Evolutionary conservation across 1,140 invertebrate species (phyloP), one percentile per base, ranked within the genome.

Genomic region (Epicauta chinensis): DNA sequence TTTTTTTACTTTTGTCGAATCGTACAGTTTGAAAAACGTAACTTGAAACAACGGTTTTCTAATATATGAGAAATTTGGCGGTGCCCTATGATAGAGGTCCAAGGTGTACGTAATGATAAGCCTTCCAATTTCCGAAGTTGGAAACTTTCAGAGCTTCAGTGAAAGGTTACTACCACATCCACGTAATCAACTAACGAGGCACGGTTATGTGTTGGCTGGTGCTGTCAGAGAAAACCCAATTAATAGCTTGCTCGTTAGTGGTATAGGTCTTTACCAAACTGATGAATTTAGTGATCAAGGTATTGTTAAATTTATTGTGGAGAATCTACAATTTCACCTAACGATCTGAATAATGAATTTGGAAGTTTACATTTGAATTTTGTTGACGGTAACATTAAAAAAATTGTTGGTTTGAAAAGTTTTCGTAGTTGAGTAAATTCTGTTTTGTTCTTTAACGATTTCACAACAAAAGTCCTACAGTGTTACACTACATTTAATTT

Each of bases 181-280:
- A 47, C 45, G 45, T 47, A 47, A 47, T 47, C 45, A 47, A 47
- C 45, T 47, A 47, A 47, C 45, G 45, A 47, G 35, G 16, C 4
- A 23, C 45, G 45, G 45, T 23, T 23, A 23, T 23, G 23, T 23
- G 23, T 23, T 23, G 45, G 34, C 31, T 47, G 23, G 4, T 17
- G 45, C 14, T 23, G 45, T 16, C 16, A 23, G 23, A 23, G 45
- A 23, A 47, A 47, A 47, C 45, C 45, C 45, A 47, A 47, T 47
- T 47, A 47, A 47, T 47, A 47, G 45, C 45, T 23, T 23, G 45
- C 45, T 47, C 45, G 45, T 47, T 47, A 47, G 45, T 37, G 45
- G 45, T 47, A 47, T 37, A 36, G 45, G 45, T 47, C 45, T 47
- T 47, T 37, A 38, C 34, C 45, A 17, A 23, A 47, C 45, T 47